phyloP scores from a whole-genome alignment of 2,113 vertebrate genomes.

The Proteles cristata region DNA sequence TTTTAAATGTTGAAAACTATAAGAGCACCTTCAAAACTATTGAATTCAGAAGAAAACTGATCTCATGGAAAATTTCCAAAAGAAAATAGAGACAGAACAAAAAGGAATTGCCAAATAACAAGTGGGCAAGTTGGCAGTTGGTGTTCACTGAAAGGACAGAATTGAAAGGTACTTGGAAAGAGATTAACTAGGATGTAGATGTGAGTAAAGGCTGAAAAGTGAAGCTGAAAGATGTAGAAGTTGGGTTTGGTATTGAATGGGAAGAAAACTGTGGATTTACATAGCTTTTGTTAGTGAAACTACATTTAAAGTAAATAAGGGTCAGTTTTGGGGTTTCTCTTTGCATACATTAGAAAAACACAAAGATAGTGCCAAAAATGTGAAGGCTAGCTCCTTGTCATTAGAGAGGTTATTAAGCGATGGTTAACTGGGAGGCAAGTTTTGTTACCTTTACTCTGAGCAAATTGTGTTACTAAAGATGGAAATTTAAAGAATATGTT shows the following conservation, averaged over 20 bases:
- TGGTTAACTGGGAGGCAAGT: neutral
- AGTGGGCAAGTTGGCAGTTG: neutral
- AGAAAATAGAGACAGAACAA: neutral
- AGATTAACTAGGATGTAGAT: neutral
- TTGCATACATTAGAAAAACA: neutral
- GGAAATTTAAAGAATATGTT: neutral
- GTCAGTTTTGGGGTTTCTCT: fast-evolving
- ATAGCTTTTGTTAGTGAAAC: neutral
- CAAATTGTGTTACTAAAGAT: neutral
- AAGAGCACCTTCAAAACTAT: neutral
- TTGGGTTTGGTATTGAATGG: neutral
- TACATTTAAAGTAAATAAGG: neutral
- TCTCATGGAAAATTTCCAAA: neutral
- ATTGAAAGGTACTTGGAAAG: neutral
- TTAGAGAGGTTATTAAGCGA: neutral
- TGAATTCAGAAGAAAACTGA: neutral
- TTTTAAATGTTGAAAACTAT: neutral
- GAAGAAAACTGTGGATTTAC: neutral
- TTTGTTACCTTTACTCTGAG: neutral
- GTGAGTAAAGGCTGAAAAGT: neutral
- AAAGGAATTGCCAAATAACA: neutral
- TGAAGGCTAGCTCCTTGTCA: neutral
- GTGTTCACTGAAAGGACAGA: neutral
- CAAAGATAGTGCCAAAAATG: neutral
- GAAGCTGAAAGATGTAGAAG: neutral